Evolutionary conservation across 2,888 invertebrate genomes (phyloP).

Genomic region (Balanococcus diminutus): DNA sequence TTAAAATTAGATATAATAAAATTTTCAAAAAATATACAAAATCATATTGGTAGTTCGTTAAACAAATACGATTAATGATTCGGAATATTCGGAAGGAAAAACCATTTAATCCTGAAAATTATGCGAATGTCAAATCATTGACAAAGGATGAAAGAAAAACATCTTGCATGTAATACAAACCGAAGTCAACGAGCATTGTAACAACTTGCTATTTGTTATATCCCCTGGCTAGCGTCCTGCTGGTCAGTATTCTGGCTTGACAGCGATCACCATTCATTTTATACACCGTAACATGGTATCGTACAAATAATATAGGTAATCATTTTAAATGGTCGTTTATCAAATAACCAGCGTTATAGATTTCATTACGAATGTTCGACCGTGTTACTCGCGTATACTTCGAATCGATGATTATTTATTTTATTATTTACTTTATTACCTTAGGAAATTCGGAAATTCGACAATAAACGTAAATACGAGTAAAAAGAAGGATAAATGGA

Average conservation of each 20-base stretch:
- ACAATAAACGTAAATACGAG: too few species aligned
- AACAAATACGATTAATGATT: slow-evolving; percentile 9
- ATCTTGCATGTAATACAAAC: slow-evolving; percentile 48
- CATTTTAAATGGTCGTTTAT: slow-evolving; percentile 48
- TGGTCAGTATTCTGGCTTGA: slow-evolving; percentile 46
- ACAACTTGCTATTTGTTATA: slow-evolving; percentile 47
- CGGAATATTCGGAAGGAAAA: not conserved
- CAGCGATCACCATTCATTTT: slow-evolving; percentile 47
- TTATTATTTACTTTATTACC: not conserved
- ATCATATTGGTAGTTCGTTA: too few species aligned
- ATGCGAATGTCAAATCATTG: slow-evolving; percentile 21
- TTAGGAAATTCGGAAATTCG: not conserved
- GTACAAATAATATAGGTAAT: slow-evolving; percentile 42
- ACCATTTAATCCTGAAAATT: slow-evolving; percentile 44
- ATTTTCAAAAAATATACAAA: too few species aligned
- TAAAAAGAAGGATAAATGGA: too few species aligned
- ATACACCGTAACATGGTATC: slow-evolving; percentile 8
- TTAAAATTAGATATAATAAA: too few species aligned
- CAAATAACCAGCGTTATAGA: slow-evolving; percentile 34
- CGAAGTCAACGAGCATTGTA: slow-evolving; percentile 46
- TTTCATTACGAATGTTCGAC: slow-evolving; percentile 23
- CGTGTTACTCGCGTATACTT: not conserved
- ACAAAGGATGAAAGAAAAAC: slow-evolving; percentile 44
- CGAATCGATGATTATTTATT: not conserved
- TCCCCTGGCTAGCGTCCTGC: slow-evolving; percentile 47